Evolutionary conservation across 2,797 vertebrate genomes (phyloP).

Genomic region (Scolopax rusticola): DNA sequence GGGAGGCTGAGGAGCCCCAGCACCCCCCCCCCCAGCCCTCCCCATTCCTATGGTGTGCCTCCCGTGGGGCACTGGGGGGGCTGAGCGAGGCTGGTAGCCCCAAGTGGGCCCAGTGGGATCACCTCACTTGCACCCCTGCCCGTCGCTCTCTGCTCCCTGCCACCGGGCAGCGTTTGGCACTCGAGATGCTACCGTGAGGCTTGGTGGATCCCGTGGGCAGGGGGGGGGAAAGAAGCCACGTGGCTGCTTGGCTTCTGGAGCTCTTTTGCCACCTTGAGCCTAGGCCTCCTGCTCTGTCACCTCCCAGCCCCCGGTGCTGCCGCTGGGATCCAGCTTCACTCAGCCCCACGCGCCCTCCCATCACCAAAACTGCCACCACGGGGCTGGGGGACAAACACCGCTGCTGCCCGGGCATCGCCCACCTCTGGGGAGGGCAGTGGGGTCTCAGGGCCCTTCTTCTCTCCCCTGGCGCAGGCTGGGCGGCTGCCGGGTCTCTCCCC

Average conservation of each 20-base stretch:
- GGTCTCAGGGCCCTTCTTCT: conserved; percentile 6
- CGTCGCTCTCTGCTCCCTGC: not conserved
- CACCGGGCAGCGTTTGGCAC: rapidly evolving
- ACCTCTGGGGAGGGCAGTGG: rapidly evolving
- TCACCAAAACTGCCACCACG: rapidly evolving
- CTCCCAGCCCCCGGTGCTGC: not conserved
- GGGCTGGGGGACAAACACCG: not conserved
- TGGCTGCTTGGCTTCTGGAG: rapidly evolving
- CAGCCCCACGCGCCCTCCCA: rapidly evolving
- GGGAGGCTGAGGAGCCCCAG: not conserved
- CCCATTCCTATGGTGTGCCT: rapidly evolving
- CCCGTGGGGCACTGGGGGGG: not conserved
- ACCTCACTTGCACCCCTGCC: too few species aligned
- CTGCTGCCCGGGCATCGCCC: not conserved
- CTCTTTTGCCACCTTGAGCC: not conserved
- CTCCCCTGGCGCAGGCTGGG: not conserved
- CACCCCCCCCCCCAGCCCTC: too few species aligned
- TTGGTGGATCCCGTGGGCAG: rapidly evolving
- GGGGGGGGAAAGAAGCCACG: too few species aligned
- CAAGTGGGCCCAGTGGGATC: rapidly evolving
- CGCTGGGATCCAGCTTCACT: rapidly evolving
- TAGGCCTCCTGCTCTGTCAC: not conserved
- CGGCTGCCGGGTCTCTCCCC: not conserved
- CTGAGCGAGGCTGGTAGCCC: not conserved
- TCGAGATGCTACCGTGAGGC: rapidly evolving